Percentiles rank a stretch among this genome's conserved stretches.
phyloP scores from a whole-genome alignment of 2,797 vertebrate species.

The Pangasius mekongensis region DNA sequence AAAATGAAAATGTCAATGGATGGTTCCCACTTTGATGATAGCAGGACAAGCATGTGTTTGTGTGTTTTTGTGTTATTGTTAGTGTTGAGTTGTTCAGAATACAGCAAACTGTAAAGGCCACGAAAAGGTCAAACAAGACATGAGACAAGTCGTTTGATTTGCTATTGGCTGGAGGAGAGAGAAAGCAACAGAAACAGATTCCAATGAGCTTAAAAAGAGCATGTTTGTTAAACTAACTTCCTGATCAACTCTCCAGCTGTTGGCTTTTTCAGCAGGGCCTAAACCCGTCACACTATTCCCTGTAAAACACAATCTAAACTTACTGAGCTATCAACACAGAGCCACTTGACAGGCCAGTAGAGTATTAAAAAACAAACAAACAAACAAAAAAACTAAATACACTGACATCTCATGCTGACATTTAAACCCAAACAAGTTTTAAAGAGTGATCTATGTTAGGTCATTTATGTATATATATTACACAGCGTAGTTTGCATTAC shows the following conservation, averaged over 20 bases:
- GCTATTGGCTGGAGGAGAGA: background rate
- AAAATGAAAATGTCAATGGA: background rate
- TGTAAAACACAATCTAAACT: constrained; percentile 5
- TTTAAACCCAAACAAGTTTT: constrained; percentile 43
- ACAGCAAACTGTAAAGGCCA: constrained; percentile 40
- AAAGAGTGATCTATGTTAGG: background rate
- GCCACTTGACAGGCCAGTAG: background rate
- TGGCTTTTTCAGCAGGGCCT: background rate
- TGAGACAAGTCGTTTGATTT: constrained; percentile 21
- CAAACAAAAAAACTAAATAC: constrained; percentile 3
- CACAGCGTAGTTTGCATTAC: constrained; percentile 40
- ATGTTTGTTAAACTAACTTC: constrained; percentile 35
- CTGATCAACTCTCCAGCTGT: constrained; percentile 34
- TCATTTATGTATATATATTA: constrained; percentile 22
- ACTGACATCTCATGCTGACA: constrained; percentile 36
- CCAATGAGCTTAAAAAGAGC: constrained; percentile 26
- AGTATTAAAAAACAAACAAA: background rate
- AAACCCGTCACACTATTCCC: background rate
- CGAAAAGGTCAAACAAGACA: constrained; percentile 44
- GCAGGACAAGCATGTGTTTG: background rate
- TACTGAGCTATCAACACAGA: background rate
- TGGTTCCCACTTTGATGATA: background rate
- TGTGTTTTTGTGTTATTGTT: background rate
- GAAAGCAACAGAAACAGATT: constrained; percentile 37
- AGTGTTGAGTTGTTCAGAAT: constrained; percentile 7